phyloP scores from a whole-genome alignment of 2,888 invertebrate genomes.

The Cryptus armator region DNA sequence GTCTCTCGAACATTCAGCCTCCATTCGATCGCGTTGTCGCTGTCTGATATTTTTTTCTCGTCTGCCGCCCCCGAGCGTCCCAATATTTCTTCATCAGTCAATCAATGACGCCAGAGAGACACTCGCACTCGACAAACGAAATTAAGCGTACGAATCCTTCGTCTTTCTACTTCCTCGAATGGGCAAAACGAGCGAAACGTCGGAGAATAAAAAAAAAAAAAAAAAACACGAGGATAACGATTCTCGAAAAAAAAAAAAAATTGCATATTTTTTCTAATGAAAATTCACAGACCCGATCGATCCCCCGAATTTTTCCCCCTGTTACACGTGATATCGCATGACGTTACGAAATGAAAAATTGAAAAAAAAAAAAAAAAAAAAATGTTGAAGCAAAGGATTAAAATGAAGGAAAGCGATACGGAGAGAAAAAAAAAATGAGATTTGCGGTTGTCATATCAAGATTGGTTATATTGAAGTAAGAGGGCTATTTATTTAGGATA shows the following conservation, averaged over 20 bases:
- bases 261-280: slow-evolving; percentile 80
- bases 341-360: slow-evolving; percentile 77
- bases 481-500: slow-evolving; percentile 85
- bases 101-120: slow-evolving; percentile 39
- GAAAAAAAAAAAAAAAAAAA: slow-evolving; percentile 74
- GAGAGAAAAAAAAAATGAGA: slow-evolving; percentile 73
- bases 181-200: slow-evolving; percentile 43
- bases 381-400: slow-evolving; percentile 70
- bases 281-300: slow-evolving; percentile 69
- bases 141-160: slow-evolving; percentile 44
- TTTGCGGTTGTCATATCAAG: slow-evolving; percentile 84
- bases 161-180: slow-evolving; percentile 45
- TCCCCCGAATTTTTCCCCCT: slow-evolving; percentile 70
- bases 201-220: slow-evolving; percentile 42
- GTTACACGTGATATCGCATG: slow-evolving; percentile 80
- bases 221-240: slow-evolving; percentile 60
- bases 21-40: slow-evolving; percentile 59
- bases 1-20: slow-evolving; percentile 37
- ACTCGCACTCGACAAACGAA: slow-evolving; percentile 45
- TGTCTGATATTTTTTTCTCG: slow-evolving; percentile 22
- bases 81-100: slow-evolving; percentile 53
- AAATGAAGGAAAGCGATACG: slow-evolving; percentile 68
- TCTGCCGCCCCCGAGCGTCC: background rate
- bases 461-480: slow-evolving; percentile 83
- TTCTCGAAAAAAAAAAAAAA: slow-evolving; percentile 63